Evolutionary conservation across 2,113 vertebrate genomes (phyloP).

Genomic region (Cepphus grylle): DNA sequence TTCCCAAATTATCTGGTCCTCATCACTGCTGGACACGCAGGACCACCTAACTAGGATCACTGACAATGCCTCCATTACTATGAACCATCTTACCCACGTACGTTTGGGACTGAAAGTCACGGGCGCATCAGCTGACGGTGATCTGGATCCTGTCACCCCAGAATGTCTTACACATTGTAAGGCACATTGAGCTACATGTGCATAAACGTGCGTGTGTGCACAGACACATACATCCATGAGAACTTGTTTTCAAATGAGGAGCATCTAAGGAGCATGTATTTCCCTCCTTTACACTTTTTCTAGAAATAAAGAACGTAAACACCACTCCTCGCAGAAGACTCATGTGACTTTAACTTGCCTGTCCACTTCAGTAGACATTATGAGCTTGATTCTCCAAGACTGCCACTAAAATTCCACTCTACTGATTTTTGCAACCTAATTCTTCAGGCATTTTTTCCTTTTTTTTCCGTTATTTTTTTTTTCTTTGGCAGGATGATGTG

Average conservation of each 20-base stretch:
- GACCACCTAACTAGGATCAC: neutral
- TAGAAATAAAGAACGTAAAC: constrained; percentile 1
- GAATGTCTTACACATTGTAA: neutral
- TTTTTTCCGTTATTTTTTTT: neutral
- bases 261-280: neutral
- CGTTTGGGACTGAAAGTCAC: neutral
- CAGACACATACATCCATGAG: neutral
- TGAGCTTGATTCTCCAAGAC: constrained; percentile 69
- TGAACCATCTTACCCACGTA: neutral
- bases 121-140: neutral
- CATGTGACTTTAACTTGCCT: constrained; percentile 46
- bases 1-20: neutral
- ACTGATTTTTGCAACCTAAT: constrained; percentile 66
- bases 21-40: neutral
- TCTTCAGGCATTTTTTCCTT: constrained; percentile 8
- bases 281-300: neutral
- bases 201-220: fast-evolving
- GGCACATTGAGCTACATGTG: neutral
- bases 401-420: constrained; percentile 66
- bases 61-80: constrained; percentile 17
- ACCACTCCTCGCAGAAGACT: constrained; percentile 14
- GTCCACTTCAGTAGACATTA: constrained; percentile 55
- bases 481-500: constrained; percentile 28
- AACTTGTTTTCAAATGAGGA: neutral
- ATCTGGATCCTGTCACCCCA: neutral